Evolutionary conservation across 2,113 vertebrate genomes (phyloP).

Genomic region (Lycaon pictus): DNA sequence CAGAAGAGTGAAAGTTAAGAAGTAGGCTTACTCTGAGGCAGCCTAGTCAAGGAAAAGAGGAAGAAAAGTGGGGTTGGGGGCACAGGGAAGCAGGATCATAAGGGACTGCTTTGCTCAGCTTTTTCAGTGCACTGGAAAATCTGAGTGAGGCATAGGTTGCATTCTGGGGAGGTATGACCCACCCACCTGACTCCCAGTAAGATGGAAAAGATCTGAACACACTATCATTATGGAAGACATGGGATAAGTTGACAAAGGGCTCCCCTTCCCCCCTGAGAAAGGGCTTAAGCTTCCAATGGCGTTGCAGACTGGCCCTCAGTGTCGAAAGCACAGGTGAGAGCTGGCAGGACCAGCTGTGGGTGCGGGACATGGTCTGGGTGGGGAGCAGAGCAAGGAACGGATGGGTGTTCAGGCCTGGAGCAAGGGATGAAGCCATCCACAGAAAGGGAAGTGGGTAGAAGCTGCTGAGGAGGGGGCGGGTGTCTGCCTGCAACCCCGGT

Average conservation of each 20-base stretch:
- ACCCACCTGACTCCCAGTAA: background rate
- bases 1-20: background rate
- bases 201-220: background rate
- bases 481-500: background rate
- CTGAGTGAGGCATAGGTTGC: fast-evolving
- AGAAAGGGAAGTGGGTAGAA: background rate
- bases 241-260: too few relatives aligned
- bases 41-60: background rate
- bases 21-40: fast-evolving
- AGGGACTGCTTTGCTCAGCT: background rate
- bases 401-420: background rate
- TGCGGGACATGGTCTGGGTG: background rate
- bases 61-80: background rate
- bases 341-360: background rate
- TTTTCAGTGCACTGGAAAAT: fast-evolving
- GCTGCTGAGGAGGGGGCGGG: background rate
- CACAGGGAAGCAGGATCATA: background rate
- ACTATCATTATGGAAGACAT: fast-evolving
- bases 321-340: background rate
- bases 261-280: fast-evolving
- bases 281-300: too few relatives aligned
- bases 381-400: background rate
- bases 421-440: background rate
- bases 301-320: background rate
- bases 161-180: background rate